Evolutionary conservation across 2,888 invertebrate genomes (phyloP).

Genomic region (Orthosia cruda): DNA sequence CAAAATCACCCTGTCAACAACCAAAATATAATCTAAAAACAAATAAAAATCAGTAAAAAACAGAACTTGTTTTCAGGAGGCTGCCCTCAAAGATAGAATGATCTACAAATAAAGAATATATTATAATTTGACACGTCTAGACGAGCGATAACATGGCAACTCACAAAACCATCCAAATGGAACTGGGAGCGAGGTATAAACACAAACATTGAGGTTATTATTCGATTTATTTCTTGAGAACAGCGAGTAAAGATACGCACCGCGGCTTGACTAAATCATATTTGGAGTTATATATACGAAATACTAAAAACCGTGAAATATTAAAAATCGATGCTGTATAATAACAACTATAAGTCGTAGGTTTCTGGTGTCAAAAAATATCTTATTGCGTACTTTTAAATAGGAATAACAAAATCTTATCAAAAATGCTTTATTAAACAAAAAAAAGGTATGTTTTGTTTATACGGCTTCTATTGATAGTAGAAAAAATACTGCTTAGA

Average conservation of each 20-base stretch:
- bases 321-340: too few species aligned
- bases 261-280: too few species aligned
- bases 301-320: too few species aligned
- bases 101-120: neutral
- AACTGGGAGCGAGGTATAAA: neutral
- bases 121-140: slow-evolving; percentile 14
- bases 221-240: neutral
- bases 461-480: too few species aligned
- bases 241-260: neutral
- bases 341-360: fast-evolving
- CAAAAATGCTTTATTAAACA: too few species aligned
- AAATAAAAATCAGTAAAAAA: neutral
- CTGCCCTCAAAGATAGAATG: neutral
- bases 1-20: neutral
- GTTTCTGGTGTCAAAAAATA: too few species aligned
- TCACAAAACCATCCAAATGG: neutral
- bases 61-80: neutral
- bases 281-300: too few species aligned
- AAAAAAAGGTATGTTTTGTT: too few species aligned
- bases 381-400: too few species aligned
- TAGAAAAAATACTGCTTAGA: too few species aligned
- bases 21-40: neutral
- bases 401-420: too few species aligned
- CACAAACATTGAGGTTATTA: slow-evolving; percentile 9
- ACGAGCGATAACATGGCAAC: slow-evolving; percentile 14